Base-by-base conservation (phyloP, 2,888 invertebrate species). In the Xanthia icteritia region DNA sequence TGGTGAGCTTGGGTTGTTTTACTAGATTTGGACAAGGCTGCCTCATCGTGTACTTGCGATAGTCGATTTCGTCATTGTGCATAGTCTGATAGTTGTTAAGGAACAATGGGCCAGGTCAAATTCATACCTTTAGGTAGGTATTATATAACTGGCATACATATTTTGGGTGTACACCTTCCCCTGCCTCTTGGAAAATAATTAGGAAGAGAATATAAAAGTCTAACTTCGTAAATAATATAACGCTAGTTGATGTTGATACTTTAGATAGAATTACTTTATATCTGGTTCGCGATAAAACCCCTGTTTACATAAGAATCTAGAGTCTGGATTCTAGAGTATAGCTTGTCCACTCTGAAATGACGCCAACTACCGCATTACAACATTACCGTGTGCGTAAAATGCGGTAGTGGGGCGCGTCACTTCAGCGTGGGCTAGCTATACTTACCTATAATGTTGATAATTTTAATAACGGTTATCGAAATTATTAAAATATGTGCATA, bases 1-100 rank as follows among this genome's bases (percentile, higher is more conserved):
- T 99, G 99, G 99, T 97, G 84, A 95, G 95, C 86, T 23, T 27
- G 23, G 5, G 61, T 54, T 64, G 4, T 27, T 8, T 36, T 45
- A 31, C 5, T 76, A 13, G 20, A 27, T 27, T 36, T 60, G 60
- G 8, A 60, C 31, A 60, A 60, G 60, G 17, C 31, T 9, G 31
- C 60, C 60, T 60, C 27, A 17, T 60, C 27, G 58, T 27, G 58
- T 58, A 58, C 27, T 58, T 60, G 31, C 8, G 1, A 31, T 8
- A n/a, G 5, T 6, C 8, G 9, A 23, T 36, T 17, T 36, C 23
- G 15, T 9, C 9, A 51, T 20, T 51, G 15, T 48, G 15, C 48
- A 13, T 45, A 45, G 27, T 20, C 8, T 17, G 31, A 60, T 6
- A 60, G 60, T 31, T 31, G 27, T 58, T 27, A 27, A 15, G 27